phyloP scores from a whole-genome alignment of 2,888 invertebrate species.

The Tinea semifulvella region DNA sequence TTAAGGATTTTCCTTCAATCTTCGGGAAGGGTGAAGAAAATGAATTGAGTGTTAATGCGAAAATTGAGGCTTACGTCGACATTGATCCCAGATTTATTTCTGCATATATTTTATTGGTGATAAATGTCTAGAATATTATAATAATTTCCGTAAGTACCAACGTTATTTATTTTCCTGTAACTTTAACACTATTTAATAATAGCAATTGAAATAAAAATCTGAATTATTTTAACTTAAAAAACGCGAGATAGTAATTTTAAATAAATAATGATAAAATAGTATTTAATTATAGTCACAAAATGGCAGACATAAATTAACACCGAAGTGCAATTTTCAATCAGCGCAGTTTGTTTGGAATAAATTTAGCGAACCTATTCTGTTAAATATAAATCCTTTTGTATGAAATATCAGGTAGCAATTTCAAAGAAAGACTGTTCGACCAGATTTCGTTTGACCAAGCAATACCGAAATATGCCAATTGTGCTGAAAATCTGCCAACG shows the following conservation, averaged over 20 bases:
- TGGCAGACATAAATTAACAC: too few species aligned
- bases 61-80: not conserved
- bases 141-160: too few species aligned
- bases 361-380: not conserved
- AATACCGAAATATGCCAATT: constrained; percentile 47
- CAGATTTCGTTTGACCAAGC: constrained; percentile 26
- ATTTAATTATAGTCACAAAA: too few species aligned
- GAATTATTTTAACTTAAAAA: too few species aligned
- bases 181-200: too few species aligned
- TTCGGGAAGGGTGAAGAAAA: not conserved
- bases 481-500: constrained; percentile 36
- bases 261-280: too few species aligned
- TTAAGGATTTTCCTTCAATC: constrained; percentile 3
- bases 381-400: not conserved
- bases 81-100: not conserved
- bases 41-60: constrained; percentile 8
- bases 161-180: too few species aligned
- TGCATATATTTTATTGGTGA: not conserved
- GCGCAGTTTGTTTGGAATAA: not conserved
- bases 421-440: not conserved
- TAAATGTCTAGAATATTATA: too few species aligned
- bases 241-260: too few species aligned
- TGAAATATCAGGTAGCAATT: not conserved
- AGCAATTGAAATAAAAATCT: too few species aligned
- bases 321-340: too few species aligned